Conservation (phyloP, 1,140 invertebrate genomes). For the Danaus plexippus region DNA sequence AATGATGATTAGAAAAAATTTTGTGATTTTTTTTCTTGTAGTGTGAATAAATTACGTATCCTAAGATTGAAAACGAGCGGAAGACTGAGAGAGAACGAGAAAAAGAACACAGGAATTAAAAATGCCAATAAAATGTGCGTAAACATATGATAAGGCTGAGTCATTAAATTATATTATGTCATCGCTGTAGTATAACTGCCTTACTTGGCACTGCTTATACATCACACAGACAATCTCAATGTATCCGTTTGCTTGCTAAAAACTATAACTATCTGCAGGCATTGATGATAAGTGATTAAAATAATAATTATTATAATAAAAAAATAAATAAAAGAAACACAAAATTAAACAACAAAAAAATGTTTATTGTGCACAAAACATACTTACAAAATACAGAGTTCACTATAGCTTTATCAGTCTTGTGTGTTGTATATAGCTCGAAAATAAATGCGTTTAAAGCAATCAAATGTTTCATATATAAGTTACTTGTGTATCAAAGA, state of each 20-base stretch:
- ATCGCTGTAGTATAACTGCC: no score
- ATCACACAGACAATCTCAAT: conserved; percentile 45
- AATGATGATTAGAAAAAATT: no score
- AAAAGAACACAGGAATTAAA: conserved; percentile 31
- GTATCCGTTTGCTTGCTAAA: conserved; percentile 52
- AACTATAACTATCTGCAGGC: background rate
- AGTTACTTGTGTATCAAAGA: conserved; percentile 23
- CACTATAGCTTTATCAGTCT: conserved; percentile 62
- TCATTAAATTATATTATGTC: no score
- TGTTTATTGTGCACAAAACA: conserved; percentile 67
- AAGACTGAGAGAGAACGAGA: conserved; percentile 52
- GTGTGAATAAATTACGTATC: conserved; percentile 5
- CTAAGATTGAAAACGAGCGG: conserved; percentile 13
- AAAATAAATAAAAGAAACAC: conserved; percentile 55
- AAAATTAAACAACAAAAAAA: conserved; percentile 53
- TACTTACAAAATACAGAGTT: conserved; percentile 59
- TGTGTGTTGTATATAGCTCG: conserved; percentile 69
- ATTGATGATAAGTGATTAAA: background rate
- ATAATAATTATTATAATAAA: conserved; percentile 16
- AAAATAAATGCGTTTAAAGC: conserved; percentile 65
- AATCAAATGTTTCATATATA: conserved; percentile 25
- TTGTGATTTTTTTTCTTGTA: background rate
- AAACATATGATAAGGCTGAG: no score
- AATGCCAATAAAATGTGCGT: conserved; percentile 5
- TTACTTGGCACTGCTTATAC: conserved; percentile 12